phyloP scores from a whole-genome alignment of 2,113 vertebrate genomes.

The Rhinoderma darwinii region DNA sequence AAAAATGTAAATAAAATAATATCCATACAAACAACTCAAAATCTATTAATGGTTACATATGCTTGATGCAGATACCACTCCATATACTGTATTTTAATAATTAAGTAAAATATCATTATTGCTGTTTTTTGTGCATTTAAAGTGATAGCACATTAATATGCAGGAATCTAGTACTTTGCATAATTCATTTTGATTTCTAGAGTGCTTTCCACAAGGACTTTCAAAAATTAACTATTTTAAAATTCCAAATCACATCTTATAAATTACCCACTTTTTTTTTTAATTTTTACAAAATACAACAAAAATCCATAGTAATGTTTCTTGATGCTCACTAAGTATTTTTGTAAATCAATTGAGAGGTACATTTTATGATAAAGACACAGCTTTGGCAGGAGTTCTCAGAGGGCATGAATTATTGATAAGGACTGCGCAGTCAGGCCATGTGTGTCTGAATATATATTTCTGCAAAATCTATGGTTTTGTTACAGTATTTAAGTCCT shows the following conservation, averaged over 20 bases:
- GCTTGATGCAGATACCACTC: no score
- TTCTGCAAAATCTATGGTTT: constrained; percentile 46
- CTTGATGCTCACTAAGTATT: constrained; percentile 57
- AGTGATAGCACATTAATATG: background rate
- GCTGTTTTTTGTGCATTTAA: no score
- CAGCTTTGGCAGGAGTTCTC: constrained; percentile 52
- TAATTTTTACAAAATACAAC: constrained; percentile 13
- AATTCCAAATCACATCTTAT: constrained; percentile 44
- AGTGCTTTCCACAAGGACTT: background rate
- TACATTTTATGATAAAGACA: constrained; percentile 57
- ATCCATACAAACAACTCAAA: no score
- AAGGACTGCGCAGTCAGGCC: constrained; percentile 47
- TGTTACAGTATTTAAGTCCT: constrained; percentile 44
- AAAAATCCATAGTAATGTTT: constrained; percentile 42
- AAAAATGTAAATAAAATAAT: no score
- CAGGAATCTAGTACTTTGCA: background rate
- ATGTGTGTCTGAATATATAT: constrained; percentile 53
- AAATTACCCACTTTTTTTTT: constrained; percentile 32
- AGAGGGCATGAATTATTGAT: constrained; percentile 55
- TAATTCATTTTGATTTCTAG: background rate
- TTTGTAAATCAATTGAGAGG: constrained; percentile 48
- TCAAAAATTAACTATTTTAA: background rate
- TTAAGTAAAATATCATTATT: no score
- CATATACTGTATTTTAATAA: no score
- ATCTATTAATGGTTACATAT: no score